Evolutionary conservation across 1,140 invertebrate species (phyloP), one percentile per base, ranked within the genome.

Genomic region (Bicyclus anynana): DNA sequence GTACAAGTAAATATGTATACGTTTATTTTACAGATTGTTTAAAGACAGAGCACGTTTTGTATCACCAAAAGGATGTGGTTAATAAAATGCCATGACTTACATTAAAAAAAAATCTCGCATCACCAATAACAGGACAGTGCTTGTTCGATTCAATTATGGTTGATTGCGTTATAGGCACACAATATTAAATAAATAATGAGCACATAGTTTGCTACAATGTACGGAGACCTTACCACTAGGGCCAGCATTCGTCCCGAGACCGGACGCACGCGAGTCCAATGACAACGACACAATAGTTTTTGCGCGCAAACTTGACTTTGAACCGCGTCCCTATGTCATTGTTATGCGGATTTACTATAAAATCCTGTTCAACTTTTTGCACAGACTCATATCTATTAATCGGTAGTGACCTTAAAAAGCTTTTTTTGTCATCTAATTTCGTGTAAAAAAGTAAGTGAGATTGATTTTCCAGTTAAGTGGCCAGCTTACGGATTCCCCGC

Each of bases 351-450:
- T 77, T 77, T 78, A 67, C 69, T 70, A 74, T 61, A 56, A 81
- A 74, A 80, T 84, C 77, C 80, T 81, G 80, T 77, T 84, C 52
- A 61, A 55, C 52, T 80, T 80, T 78, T 76, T 77, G 51, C 52
- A 56, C 54, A 52, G 52, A 62, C 61, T 64, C 52, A 51, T 51
- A 33, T 54, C 52, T 64, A 57, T 62, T 59, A 59, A 64, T 59
- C 62, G 53, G 47, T 51, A 53, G 27, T 61, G 68, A 73, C 72
- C 72, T 77, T 77, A 75, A 65, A 50, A 47, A 26, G 53, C 70
- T n/a, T 74, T 72, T 72, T 75, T 63, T 54, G 26, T 27, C 21
- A 49, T 53, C 23, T 52, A 55, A 57, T 67, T 67, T 69, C 59
- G 52, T 69, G 53, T 62, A 59, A 53, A 72, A 66, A 69, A 76